Percentiles rank a stretch among this genome's conserved stretches.
These are phyloP conservation scores for Calephelis virginiensis DNA, from an alignment of 1,140 invertebrate species.

Conservation along the genomic window DNA sequence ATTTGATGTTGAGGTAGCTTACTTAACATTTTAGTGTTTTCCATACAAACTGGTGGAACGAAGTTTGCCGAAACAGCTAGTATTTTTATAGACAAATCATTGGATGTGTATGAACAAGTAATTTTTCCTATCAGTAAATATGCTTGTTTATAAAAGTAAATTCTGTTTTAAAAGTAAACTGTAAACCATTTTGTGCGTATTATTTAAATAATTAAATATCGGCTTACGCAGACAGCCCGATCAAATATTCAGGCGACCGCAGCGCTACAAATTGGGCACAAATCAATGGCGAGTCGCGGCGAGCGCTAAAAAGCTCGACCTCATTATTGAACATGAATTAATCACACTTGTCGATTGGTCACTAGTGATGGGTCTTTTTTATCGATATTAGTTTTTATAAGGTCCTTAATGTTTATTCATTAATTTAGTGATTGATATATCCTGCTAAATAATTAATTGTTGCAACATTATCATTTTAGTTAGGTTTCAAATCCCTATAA, in stretches of 20 bases:
- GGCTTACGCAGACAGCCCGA: conserved; percentile 40
- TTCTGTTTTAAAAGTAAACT: not conserved
- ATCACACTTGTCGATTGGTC: conserved; percentile 59
- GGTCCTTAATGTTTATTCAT: too few relatives aligned
- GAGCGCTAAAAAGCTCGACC: conserved; percentile 62
- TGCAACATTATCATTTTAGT: too few relatives aligned
- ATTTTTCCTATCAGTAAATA: not conserved
- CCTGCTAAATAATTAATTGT: too few relatives aligned
- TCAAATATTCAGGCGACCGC: conserved; percentile 61
- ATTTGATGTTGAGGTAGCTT: too few relatives aligned
- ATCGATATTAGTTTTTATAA: conserved; percentile 27
- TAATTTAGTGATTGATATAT: too few relatives aligned
- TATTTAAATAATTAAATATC: conserved; percentile 50
- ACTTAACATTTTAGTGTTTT: too few relatives aligned
- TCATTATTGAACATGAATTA: conserved; percentile 73
- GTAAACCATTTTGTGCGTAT: conserved; percentile 36
- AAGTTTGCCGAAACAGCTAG: too few relatives aligned
- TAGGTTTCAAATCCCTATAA: too few relatives aligned
- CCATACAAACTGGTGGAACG: too few relatives aligned
- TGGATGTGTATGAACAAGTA: too few relatives aligned
- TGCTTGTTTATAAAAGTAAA: not conserved
- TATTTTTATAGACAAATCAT: too few relatives aligned
- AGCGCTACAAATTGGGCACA: conserved; percentile 64
- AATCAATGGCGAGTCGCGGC: conserved; percentile 53
- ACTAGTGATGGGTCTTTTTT: conserved; percentile 37